Conservation (phyloP, 2,113 vertebrate species). For the Crotalus viridis region DNA sequence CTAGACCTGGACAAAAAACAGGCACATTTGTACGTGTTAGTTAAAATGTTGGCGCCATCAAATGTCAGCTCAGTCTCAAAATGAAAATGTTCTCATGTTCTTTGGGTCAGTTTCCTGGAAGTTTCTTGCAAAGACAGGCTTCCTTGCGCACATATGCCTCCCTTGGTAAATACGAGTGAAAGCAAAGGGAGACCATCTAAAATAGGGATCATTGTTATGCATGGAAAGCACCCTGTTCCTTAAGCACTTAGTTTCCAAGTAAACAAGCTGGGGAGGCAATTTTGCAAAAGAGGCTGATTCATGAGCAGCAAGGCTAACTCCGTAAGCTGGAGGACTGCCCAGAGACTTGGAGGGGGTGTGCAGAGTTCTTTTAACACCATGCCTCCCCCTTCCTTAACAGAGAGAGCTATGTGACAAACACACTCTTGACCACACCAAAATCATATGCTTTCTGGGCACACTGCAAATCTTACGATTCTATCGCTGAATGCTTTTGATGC, state of each 20-base stretch:
- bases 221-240: conserved; percentile 56
- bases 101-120: conserved; percentile 57
- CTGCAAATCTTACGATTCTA: conserved; percentile 56
- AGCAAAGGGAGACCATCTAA: conserved; percentile 56
- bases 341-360: conserved; percentile 59
- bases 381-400: conserved; percentile 47
- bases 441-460: conserved; percentile 58
- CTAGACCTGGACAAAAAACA: conserved; percentile 17
- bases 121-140: conserved; percentile 49
- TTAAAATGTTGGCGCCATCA: conserved; percentile 40
- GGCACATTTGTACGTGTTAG: conserved; percentile 16
- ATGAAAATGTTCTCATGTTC: conserved; percentile 61
- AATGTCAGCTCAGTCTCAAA: conserved; percentile 66
- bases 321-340: conserved; percentile 56
- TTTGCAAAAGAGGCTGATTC: conserved; percentile 68
- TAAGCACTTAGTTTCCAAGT: conserved; percentile 65
- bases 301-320: conserved; percentile 65
- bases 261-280: conserved; percentile 68
- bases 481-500: too few relatives aligned
- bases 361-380: conserved; percentile 50
- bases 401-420: conserved; percentile 46
- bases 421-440: conserved; percentile 51
- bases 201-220: conserved; percentile 67
- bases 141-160: conserved; percentile 41
- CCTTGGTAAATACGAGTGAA: conserved; percentile 9